Conservation (phyloP, 2,888 invertebrate genomes). For the Drosophila gaucha region DNA sequence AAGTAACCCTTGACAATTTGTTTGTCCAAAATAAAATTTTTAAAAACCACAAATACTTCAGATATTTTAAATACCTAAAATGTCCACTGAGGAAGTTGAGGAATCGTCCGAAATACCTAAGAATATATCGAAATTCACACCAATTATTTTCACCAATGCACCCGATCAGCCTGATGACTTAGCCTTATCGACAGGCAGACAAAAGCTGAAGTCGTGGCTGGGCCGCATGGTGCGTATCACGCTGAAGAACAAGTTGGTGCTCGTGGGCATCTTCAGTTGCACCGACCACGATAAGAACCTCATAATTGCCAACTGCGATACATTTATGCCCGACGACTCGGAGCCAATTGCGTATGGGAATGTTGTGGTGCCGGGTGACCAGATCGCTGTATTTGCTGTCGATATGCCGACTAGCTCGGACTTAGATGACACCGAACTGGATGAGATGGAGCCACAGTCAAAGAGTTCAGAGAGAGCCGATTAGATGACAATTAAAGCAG, state of each 20-base stretch:
- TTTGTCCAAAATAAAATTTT: background rate
- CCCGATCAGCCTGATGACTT: background rate
- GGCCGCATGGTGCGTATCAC: constrained; percentile 43
- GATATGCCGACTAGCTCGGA: constrained; percentile 10
- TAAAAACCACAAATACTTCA: background rate
- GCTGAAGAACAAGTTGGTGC: constrained; percentile 26
- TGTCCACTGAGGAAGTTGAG: constrained; percentile 4
- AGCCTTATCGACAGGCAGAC: constrained; percentile 12
- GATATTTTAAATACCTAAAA: constrained; percentile 5
- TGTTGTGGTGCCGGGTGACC: constrained; percentile 44
- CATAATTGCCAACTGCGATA: constrained; percentile 42
- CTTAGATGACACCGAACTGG: background rate
- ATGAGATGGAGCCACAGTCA: background rate
- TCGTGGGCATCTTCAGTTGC: constrained; percentile 55
- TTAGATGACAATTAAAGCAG: background rate
- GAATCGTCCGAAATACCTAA: background rate
- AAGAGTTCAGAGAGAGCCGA: background rate
- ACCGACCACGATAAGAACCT: constrained; percentile 58
- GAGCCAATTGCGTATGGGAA: constrained; percentile 26
- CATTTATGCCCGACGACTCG: constrained; percentile 1
- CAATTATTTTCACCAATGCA: constrained; percentile 26
- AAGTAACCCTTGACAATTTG: background rate
- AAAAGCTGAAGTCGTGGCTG: constrained; percentile 42
- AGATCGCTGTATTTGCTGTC: constrained; percentile 32
- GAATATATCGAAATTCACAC: constrained; percentile 13